These are phyloP conservation scores for Dendronephthya gigantea DNA, from an alignment of 64 coral and sea anemone genomes.

Conservation along the genomic window DNA sequence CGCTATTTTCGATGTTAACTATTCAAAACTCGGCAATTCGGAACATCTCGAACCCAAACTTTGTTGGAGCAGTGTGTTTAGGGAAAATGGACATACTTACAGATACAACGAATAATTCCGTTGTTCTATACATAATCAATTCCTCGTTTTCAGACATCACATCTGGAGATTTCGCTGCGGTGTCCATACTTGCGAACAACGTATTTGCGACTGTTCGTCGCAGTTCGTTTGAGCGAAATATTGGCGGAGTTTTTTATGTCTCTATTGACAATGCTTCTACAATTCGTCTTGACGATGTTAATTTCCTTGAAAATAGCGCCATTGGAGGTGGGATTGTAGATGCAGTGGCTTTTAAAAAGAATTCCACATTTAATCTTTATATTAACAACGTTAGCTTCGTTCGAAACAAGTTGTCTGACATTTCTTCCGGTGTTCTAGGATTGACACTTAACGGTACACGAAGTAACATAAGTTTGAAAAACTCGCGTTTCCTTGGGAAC, in stretches of 20 bases:
- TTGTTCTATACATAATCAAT: background rate
- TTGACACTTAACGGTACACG: background rate
- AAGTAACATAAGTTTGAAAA: background rate
- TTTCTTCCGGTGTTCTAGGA: background rate
- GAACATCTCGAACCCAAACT: background rate
- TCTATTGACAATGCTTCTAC: background rate
- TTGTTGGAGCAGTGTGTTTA: background rate
- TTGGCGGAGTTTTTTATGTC: background rate
- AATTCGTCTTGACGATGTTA: background rate
- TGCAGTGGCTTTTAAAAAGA: background rate
- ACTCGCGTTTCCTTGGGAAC: background rate
- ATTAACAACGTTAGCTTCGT: background rate
- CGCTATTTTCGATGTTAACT: background rate
- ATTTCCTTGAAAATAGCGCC: background rate
- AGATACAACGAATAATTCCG: too few relatives aligned
- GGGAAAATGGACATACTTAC: background rate
- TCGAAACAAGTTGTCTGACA: background rate
- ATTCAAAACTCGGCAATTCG: background rate
- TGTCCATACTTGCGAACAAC: background rate
- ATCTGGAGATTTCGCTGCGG: background rate
- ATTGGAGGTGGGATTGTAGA: background rate
- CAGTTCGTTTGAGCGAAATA: background rate
- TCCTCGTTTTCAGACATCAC: background rate
- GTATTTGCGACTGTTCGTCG: background rate
- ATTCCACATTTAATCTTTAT: background rate